Conservation (phyloP, 1,140 invertebrate genomes). For the Panagrolaimus sp. region DNA sequence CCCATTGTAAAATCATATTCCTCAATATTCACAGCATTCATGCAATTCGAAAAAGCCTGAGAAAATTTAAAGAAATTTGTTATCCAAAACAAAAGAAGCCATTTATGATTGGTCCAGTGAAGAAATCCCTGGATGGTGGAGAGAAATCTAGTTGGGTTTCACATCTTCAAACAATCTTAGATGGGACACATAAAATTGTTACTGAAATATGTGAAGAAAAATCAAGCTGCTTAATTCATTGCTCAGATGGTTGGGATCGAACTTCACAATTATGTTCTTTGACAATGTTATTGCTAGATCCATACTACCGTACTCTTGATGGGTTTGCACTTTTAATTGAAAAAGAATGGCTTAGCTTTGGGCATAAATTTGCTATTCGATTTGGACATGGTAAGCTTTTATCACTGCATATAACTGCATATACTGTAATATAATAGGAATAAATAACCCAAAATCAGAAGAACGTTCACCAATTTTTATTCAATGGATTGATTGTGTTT, state of each 20-base stretch:
- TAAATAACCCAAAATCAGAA: constrained; percentile 80
- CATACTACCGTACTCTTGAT: constrained; percentile 82
- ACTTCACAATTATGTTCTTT: constrained; percentile 84
- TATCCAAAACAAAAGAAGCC: constrained; percentile 12
- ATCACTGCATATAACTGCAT: too few species aligned
- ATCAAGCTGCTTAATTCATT: constrained; percentile 94
- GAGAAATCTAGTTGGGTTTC: background rate
- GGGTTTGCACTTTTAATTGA: constrained; percentile 95
- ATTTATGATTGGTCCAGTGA: background rate
- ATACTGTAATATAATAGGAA: background rate
- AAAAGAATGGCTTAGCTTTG: constrained; percentile 98
- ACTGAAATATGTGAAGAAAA: constrained; percentile 95
- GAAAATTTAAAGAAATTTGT: constrained; percentile 78
- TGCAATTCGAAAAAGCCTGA: constrained; percentile 91
- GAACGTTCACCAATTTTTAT: constrained; percentile 95
- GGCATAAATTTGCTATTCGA: constrained; percentile 85
- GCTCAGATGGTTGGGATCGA: constrained; percentile 98
- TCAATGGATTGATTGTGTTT: constrained; percentile 97
- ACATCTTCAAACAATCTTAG: constrained; percentile 75
- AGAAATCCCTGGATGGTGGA: too few species aligned
- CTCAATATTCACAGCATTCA: constrained; percentile 83
- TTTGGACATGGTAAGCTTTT: background rate
- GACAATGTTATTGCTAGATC: constrained; percentile 85
- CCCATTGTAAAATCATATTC: constrained; percentile 90
- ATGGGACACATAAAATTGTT: constrained; percentile 85